Conservation (phyloP, 2,888 invertebrate genomes). For the Pristionchus mayeri region DNA sequence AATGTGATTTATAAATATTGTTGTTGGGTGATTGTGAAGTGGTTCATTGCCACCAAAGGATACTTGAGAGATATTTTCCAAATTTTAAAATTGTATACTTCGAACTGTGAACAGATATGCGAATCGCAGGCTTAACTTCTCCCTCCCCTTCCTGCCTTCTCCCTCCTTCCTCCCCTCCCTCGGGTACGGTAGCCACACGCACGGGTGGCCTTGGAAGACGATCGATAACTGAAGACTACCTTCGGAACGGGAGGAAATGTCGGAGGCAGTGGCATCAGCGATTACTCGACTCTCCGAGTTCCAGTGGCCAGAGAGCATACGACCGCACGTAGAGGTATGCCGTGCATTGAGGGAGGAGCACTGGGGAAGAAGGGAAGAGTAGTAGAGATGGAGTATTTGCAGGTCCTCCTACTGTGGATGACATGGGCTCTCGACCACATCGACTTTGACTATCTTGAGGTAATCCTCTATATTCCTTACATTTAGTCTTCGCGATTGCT, state of each 20-base stretch:
- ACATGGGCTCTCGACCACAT: constrained; percentile 73
- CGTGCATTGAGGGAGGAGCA: background rate
- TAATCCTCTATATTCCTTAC: constrained; percentile 51
- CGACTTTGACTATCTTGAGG: constrained; percentile 74
- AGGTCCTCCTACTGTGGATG: constrained; percentile 65
- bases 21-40: background rate
- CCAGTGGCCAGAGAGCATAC: constrained; percentile 73
- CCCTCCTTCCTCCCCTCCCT: background rate
- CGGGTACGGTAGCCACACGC: constrained; percentile 28
- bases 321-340: constrained; percentile 71
- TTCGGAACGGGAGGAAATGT: constrained; percentile 1
- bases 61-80: background rate
- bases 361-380: background rate
- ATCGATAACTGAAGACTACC: background rate
- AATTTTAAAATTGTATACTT: background rate
- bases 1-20: background rate
- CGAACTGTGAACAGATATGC: background rate
- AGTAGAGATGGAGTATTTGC: background rate
- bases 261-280: constrained; percentile 44
- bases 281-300: constrained; percentile 55
- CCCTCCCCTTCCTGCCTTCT: background rate
- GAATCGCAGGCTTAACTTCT: background rate
- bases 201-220: constrained; percentile 4
- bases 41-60: background rate
- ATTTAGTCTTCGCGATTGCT: too few species aligned